Evolutionary conservation across 2,113 vertebrate species (phyloP).

Genomic region (Cercopithecus mona): DNA sequence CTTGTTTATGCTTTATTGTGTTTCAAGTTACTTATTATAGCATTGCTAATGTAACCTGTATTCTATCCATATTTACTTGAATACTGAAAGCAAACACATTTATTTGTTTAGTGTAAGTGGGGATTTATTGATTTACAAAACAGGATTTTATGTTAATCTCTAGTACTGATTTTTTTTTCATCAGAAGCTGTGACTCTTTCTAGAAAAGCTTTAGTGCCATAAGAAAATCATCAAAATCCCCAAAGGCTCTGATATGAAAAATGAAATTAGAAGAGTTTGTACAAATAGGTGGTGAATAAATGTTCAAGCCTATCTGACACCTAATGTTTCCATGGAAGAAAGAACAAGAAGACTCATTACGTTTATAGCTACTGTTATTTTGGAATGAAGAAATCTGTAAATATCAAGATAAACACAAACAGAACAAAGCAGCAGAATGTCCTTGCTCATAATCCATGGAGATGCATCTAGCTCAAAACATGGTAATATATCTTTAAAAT

Average conservation of each 20-base stretch:
- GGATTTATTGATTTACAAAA: background rate
- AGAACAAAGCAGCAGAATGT: background rate
- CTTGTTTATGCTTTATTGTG: background rate
- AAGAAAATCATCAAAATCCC: background rate
- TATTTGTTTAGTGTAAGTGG: constrained; percentile 15
- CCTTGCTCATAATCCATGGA: background rate
- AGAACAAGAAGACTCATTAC: background rate
- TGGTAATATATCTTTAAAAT: background rate
- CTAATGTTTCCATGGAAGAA: background rate
- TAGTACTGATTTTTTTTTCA: background rate
- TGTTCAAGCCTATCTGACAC: background rate
- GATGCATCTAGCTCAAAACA: background rate
- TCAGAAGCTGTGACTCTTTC: background rate
- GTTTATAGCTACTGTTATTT: background rate
- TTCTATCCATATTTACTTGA: background rate
- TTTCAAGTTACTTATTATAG: constrained; percentile 36
- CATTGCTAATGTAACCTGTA: constrained; percentile 35
- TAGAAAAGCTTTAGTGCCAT: background rate
- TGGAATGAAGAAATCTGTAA: background rate
- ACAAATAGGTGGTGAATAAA: background rate
- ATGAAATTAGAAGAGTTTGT: background rate
- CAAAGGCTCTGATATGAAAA: background rate
- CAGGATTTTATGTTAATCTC: constrained; percentile 34
- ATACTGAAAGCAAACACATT: constrained; percentile 20
- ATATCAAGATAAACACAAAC: background rate